These are phyloP conservation scores for Probosciger aterrimus DNA, from an alignment of 2,113 vertebrate species.

Conservation along the genomic window DNA sequence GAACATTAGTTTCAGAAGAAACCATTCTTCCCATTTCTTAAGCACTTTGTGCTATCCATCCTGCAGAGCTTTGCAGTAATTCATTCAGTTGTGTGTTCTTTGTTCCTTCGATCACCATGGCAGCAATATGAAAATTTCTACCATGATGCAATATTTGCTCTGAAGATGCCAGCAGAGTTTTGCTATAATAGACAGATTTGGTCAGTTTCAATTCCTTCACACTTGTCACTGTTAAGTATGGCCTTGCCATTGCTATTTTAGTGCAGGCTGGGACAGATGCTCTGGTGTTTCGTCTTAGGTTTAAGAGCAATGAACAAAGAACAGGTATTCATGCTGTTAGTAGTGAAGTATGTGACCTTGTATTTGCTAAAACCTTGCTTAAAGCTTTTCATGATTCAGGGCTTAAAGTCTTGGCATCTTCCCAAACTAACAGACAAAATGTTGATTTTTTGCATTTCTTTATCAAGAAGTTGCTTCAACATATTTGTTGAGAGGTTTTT, in stretches of 20 bases:
- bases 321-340: not conserved
- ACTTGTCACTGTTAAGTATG: not conserved
- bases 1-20: not conserved
- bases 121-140: not conserved
- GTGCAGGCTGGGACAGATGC: not conserved
- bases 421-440: not conserved
- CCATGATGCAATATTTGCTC: not conserved
- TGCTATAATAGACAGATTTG: not conserved
- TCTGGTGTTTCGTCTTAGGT: not conserved
- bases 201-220: not conserved
- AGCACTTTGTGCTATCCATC: not conserved
- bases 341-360: not conserved
- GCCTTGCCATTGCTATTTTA: not conserved
- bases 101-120: not conserved
- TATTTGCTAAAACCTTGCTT: not conserved
- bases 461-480: not conserved
- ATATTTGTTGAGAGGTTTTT: not conserved
- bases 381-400: not conserved
- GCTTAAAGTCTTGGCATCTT: not conserved
- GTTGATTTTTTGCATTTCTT: not conserved
- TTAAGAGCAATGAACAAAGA: not conserved
- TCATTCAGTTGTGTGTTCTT: not conserved
- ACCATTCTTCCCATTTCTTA: not conserved
- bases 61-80: not conserved
- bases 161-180: not conserved